Percentiles rank a stretch among this genome's conserved stretches.
Evolutionary conservation across 2,113 vertebrate species (phyloP).

Genomic region (Scophthalmus maximus): DNA sequence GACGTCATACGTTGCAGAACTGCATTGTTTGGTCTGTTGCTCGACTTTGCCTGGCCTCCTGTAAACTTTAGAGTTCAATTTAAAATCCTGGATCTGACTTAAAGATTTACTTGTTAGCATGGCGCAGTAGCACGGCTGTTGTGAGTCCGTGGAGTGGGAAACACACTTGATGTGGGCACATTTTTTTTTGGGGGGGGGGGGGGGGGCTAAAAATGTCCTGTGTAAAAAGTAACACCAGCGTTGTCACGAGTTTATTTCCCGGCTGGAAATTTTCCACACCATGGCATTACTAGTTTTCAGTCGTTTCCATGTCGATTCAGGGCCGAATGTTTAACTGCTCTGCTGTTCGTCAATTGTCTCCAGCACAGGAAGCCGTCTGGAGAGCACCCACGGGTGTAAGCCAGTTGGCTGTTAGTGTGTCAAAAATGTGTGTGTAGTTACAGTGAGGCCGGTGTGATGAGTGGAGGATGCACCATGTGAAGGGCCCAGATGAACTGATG

Average conservation of each 20-base stretch:
- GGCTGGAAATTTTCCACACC: not conserved
- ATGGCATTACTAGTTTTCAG: not conserved
- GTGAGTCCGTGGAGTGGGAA: too few species aligned
- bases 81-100: too few species aligned
- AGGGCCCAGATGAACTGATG: slow-evolving; percentile 12
- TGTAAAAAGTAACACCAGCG: too few species aligned
- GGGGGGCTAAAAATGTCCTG: not conserved
- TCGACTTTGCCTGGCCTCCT: too few species aligned
- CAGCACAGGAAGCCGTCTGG: slow-evolving; percentile 27
- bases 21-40: too few species aligned
- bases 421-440: slow-evolving; percentile 10
- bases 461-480: slow-evolving; percentile 21
- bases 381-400: not conserved
- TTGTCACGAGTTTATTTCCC: not conserved
- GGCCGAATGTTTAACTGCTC: slow-evolving; percentile 14
- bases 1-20: too few species aligned
- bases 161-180: too few species aligned
- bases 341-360: slow-evolving; percentile 32
- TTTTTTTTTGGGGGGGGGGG: too few species aligned
- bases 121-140: too few species aligned
- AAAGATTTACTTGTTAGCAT: too few species aligned
- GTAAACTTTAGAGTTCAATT: too few species aligned
- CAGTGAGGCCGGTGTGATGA: not conserved
- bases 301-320: slow-evolving; percentile 9
- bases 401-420: not conserved